Evolutionary conservation across 1,140 invertebrate genomes (phyloP).

Genomic region (Antheraea pernyi): DNA sequence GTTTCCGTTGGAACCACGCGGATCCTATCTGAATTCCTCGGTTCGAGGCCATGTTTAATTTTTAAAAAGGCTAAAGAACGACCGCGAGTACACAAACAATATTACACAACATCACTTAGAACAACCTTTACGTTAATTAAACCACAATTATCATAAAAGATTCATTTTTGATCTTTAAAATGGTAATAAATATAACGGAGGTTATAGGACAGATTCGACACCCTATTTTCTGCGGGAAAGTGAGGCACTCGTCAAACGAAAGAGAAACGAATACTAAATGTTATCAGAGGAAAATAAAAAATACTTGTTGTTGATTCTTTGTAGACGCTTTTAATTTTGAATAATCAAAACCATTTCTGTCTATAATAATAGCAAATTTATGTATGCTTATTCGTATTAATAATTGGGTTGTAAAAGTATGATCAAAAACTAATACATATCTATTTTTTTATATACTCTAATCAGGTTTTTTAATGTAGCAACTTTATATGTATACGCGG

Average conservation of each 20-base stretch:
- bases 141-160: constrained; percentile 80
- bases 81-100: constrained; percentile 75
- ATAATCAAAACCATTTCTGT: background rate
- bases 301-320: background rate
- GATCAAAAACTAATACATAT: too few relatives aligned
- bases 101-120: constrained; percentile 79
- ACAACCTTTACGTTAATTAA: constrained; percentile 73
- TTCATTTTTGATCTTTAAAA: constrained; percentile 78
- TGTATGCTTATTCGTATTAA: background rate
- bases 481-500: background rate
- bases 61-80: constrained; percentile 75
- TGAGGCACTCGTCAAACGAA: constrained; percentile 74
- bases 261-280: constrained; percentile 68
- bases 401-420: background rate
- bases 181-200: constrained; percentile 77
- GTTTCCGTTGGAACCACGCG: constrained; percentile 98
- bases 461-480: background rate
- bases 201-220: constrained; percentile 79
- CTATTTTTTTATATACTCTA: background rate
- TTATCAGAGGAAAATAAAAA: constrained; percentile 57
- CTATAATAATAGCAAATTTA: background rate
- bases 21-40: constrained; percentile 94
- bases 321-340: background rate
- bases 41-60: constrained; percentile 91
- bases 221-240: constrained; percentile 80